Evolutionary conservation across 2,797 vertebrate genomes (phyloP), one percentile per base, ranked within the genome.

Genomic region (Ptychadena robeensis): DNA sequence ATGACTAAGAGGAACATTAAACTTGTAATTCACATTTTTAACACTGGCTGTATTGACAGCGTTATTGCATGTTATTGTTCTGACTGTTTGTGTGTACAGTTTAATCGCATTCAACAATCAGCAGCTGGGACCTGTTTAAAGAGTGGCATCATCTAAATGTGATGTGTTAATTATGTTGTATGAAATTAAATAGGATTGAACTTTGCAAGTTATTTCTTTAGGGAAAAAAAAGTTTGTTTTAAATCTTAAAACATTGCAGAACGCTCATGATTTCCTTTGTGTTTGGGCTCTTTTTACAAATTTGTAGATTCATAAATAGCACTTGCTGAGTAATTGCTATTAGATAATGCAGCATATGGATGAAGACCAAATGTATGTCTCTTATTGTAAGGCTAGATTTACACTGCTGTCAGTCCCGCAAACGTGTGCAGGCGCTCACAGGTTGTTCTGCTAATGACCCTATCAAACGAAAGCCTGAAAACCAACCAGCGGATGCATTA

Each of bases 1-100:
- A 88, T 90, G 27, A 91, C 87, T 91, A 86, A 38, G 85, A 91
- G 86, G 87, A 92, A 89, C 87, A 84, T 87, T 90, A 87, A 89
- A 86, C 84, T 88, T 88, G 86, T 81, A 88, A 87, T 87, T 82
- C 80, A 79, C 86, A 75, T 82, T 75, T 76, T 59, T 48, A 67
- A 37, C 44, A 27, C 64, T 37, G 76, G 67, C 64, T 79, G 76
- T 79, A 79, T 79, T 79, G 76, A 79, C 65, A 79, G 76, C 76
- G 4, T 79, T 79, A 35, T 48, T 57, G 76, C 76, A 12, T 84
- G 53, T 61, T 73, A 79, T 84, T 83, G 69, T 79, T 69, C 59
- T 57, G 70, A 73, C 53, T 82, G 81, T 82, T 82, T 79, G 64
- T 69, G 76, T 66, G 48, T 44, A 79, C 25, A 53, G 40, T 59